Evolutionary conservation across 53 echinoderm and acorn worm species (phyloP).

Genomic region (Arbacia lixula): DNA sequence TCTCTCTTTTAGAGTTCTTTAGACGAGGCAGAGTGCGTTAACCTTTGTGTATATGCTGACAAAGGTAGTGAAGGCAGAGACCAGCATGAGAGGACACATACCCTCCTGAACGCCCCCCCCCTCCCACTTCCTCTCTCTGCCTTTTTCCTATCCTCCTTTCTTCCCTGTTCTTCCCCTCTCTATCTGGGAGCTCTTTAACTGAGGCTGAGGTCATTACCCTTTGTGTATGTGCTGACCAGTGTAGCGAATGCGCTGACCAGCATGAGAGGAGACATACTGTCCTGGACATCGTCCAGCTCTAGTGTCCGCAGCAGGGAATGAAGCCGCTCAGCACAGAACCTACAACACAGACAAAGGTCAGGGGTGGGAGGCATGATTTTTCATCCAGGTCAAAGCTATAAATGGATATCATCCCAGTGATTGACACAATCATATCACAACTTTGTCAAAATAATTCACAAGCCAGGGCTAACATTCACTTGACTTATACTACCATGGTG

Average conservation of each 20-base stretch:
- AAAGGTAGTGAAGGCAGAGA: not conserved
- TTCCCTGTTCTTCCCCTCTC: not conserved
- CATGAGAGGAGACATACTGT: constrained; percentile 74
- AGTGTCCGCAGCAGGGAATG: constrained; percentile 86
- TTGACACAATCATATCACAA: too few species aligned
- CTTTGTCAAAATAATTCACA: too few species aligned
- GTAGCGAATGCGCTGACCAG: constrained; percentile 89
- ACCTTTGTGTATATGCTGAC: not conserved
- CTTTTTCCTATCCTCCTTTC: not conserved
- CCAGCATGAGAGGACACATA: not conserved
- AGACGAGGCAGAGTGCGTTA: not conserved
- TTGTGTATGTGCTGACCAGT: constrained; percentile 97
- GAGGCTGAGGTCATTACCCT: too few species aligned
- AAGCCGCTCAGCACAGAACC: constrained; percentile 91
- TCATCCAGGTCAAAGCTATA: too few species aligned
- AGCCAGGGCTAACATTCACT: too few species aligned
- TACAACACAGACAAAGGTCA: too few species aligned
- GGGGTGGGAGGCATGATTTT: too few species aligned
- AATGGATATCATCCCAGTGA: too few species aligned
- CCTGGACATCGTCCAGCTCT: constrained; percentile 76
- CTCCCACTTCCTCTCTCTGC: not conserved
- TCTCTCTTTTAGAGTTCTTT: too few species aligned
- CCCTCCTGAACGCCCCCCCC: not conserved
- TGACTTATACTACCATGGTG: too few species aligned
- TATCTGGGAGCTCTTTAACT: too few species aligned